Evolutionary conservation across 2,888 invertebrate genomes (phyloP), one percentile per base, ranked within the genome.

Genomic region (Entomobrya proxima): DNA sequence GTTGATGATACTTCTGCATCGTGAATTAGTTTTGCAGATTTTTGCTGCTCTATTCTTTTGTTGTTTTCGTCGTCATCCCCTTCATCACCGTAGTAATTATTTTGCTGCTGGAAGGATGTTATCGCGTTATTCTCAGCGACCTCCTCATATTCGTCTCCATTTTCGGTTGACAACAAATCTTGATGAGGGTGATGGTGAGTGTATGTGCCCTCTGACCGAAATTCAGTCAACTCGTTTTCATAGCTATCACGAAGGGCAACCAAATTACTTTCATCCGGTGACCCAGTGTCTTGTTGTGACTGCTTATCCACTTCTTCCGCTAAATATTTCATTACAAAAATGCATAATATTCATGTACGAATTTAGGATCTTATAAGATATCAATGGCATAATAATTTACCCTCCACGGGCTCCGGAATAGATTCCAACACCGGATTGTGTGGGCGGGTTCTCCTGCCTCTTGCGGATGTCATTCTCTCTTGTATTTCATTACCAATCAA

Each of bases 401-500:
- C 44, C 55, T 88, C 88, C 47, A 40, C 75, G 2, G 90, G 90
- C 80, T 90, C 90, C n/a, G 89, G 90, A 24, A 90, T 90, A 1
- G 90, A 78, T n/a, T 87, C 89, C 72, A 90, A 82, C 13, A 86
- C 87, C 0, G 85, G 72, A 74, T 78, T 88, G 24, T 85, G 85
- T 5, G 75, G 77, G 24, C 86, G 74, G 7, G 87, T 86, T 24
- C 89, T 87, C 40, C 89, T 55, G 52, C 88, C 88, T 18, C 90
- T 67, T 5, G 90, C 90, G 7, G 90, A 90, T 24, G 88, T 87
- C 89, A 90, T 90, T 67, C 90, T 69, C 40, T 90, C 90, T 37
- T 87, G 85, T 47, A 90, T 87, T 87, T 90, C 90, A 85, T 90
- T 90, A 24, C 90, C 90, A 47, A 88, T 74, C 9, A 90, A 80